These are phyloP conservation scores for Solenopsis fugax DNA, from an alignment of 1,140 invertebrate genomes.

Conservation along the genomic window DNA sequence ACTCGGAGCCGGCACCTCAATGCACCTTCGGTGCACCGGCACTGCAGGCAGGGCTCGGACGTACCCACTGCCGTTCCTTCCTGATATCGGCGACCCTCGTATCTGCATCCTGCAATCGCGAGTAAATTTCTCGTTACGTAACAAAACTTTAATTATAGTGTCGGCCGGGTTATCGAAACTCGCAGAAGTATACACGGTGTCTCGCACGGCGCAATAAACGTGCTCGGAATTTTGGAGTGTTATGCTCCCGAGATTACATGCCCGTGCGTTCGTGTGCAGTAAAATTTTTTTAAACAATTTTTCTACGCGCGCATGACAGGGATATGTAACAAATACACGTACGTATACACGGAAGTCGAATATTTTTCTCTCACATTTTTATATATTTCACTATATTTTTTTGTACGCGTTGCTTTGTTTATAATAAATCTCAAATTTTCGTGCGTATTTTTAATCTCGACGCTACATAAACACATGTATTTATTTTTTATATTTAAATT, in stretches of 20 bases:
- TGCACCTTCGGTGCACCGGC: slow-evolving; percentile 90
- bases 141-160: slow-evolving; percentile 63
- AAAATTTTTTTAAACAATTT: slow-evolving; percentile 11
- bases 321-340: neutral
- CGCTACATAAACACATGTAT: neutral
- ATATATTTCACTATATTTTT: neutral
- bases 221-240: slow-evolving; percentile 29
- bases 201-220: slow-evolving; percentile 5
- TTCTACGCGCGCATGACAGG: neutral
- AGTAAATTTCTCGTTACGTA: slow-evolving; percentile 58
- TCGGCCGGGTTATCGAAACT: slow-evolving; percentile 35
- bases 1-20: slow-evolving; percentile 92
- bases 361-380: neutral
- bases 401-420: neutral
- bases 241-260: neutral
- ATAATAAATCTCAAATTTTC: neutral
- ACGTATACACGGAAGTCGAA: neutral
- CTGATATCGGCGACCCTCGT: slow-evolving; percentile 89
- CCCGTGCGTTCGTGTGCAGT: neutral
- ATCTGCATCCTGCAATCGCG: slow-evolving; percentile 88
- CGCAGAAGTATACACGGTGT: slow-evolving; percentile 28
- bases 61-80: slow-evolving; percentile 89
- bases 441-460: neutral
- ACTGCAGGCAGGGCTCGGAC: slow-evolving; percentile 92
- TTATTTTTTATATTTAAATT: neutral